Evolutionary conservation across 2,113 vertebrate genomes (phyloP).

Genomic region (Octodon degus): DNA sequence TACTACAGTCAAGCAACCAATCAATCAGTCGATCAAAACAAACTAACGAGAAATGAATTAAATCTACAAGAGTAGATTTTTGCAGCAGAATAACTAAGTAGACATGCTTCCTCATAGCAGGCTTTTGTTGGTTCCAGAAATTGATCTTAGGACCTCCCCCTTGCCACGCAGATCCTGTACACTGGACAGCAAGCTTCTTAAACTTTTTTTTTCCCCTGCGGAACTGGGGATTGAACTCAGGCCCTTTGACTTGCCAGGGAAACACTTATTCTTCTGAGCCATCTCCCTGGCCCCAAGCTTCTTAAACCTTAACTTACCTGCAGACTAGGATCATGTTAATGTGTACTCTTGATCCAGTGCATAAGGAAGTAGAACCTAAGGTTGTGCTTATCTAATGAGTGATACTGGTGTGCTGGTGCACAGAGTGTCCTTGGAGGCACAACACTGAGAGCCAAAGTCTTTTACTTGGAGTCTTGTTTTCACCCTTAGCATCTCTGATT

Average conservation of each 20-base stretch:
- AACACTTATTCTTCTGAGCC: too few species aligned
- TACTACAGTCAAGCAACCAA: neutral
- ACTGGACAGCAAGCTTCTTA: neutral
- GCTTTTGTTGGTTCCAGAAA: neutral
- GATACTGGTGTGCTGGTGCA: neutral
- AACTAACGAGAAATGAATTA: neutral
- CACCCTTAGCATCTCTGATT: neutral
- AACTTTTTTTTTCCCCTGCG: neutral
- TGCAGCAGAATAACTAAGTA: neutral
- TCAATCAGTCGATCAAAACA: neutral
- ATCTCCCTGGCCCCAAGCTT: neutral
- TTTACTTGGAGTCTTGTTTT: neutral
- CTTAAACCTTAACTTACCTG: neutral
- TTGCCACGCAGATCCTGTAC: too few species aligned
- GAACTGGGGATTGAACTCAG: too few species aligned
- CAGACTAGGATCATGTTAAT: too few species aligned
- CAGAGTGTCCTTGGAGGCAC: neutral
- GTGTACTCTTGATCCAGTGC: too few species aligned
- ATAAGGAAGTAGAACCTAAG: neutral
- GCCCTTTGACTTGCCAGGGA: too few species aligned
- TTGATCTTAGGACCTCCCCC: too few species aligned
- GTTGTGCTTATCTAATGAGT: neutral
- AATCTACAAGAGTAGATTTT: neutral
- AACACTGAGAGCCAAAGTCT: neutral
- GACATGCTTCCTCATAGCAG: neutral